Conservation (phyloP, 2,797 vertebrate genomes). For the Darevskia mixta region DNA sequence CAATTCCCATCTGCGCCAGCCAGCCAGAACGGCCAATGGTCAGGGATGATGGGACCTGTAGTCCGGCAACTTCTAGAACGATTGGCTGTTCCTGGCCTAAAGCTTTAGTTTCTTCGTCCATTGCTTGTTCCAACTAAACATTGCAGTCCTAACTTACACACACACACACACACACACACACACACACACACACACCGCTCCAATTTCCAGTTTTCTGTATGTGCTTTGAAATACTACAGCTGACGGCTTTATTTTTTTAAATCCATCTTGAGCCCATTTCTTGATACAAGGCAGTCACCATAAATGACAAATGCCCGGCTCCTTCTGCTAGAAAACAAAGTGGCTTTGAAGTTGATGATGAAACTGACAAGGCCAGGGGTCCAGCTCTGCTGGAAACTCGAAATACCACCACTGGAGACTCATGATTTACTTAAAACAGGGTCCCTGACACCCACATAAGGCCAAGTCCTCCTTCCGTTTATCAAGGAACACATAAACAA, state of each 20-base stretch:
- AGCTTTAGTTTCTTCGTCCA: not conserved
- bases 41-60: too few species aligned
- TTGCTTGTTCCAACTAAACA: not conserved
- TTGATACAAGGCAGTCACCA: conserved; percentile 16
- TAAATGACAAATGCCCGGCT: not conserved
- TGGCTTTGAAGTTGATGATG: not conserved
- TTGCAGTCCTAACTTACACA: not conserved
- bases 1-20: too few species aligned
- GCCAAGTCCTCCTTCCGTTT: not conserved
- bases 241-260: not conserved
- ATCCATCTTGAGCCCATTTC: not conserved
- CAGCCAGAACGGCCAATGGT: too few species aligned
- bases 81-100: not conserved
- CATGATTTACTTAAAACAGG: conserved; percentile 14
- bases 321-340: not conserved
- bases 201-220: not conserved
- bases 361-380: not conserved
- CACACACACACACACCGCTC: too few species aligned
- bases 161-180: too few species aligned
- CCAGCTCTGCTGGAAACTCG: not conserved
- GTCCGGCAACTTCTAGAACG: too few species aligned
- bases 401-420: not conserved
- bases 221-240: not conserved
- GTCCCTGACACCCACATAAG: not conserved
- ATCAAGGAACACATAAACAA: conserved; percentile 12